A percentile compares a stretch with the other conserved stretches of the same genome.
phyloP scores from a whole-genome alignment of 2,888 invertebrate species.

The Miltochrista miniata region DNA sequence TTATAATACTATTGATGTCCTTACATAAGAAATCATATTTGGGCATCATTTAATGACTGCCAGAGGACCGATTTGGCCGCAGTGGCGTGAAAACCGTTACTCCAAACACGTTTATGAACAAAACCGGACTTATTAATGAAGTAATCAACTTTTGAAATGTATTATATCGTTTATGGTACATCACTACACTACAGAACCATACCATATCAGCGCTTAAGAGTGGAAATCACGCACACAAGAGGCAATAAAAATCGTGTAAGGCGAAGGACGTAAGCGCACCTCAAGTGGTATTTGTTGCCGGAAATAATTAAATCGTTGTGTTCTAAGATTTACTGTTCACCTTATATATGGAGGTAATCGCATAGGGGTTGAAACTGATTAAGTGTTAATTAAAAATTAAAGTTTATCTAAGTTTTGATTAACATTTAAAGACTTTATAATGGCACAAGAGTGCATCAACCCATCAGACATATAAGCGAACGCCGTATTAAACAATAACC shows the following conservation, averaged over 20 bases:
- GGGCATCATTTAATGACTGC: background rate
- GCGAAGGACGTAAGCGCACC: conserved; percentile 26
- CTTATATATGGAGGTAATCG: too few species aligned
- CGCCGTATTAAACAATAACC: too few species aligned
- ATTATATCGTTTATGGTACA: conserved; percentile 20
- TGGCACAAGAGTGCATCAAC: too few species aligned
- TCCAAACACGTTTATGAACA: conserved; percentile 5
- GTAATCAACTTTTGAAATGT: conserved; percentile 17
- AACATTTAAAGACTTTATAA: background rate
- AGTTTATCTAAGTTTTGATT: too few species aligned
- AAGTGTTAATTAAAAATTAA: too few species aligned
- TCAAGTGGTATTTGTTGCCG: conserved; percentile 27
- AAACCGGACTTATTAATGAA: conserved; percentile 29
- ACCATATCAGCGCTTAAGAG: conserved; percentile 29
- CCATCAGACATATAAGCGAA: too few species aligned
- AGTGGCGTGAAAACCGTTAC: conserved; percentile 2
- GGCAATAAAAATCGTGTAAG: conserved; percentile 40
- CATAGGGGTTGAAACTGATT: too few species aligned
- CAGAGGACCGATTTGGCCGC: background rate
- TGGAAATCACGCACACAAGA: conserved; percentile 37
- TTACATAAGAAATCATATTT: conserved; percentile 1
- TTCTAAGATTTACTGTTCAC: background rate
- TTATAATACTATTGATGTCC: background rate
- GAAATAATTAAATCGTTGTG: conserved; percentile 22
- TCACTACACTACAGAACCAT: too few species aligned